A percentile compares a stretch with the other conserved stretches of the same genome.
phyloP scores from a whole-genome alignment of 2,797 vertebrate genomes.

The Lates japonicus region DNA sequence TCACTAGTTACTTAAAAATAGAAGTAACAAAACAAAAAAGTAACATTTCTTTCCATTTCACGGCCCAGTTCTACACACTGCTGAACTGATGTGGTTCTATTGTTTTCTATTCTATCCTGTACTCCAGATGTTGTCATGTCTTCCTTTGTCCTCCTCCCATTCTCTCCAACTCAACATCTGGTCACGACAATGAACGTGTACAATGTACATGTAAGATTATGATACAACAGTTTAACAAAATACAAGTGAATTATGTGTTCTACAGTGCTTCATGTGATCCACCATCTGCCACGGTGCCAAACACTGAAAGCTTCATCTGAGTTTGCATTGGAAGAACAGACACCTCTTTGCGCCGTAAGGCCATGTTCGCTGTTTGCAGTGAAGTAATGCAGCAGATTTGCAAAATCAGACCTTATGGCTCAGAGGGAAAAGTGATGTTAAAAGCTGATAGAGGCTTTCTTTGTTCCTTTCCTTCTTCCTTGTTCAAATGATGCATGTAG shows the following conservation, averaged over 20 bases:
- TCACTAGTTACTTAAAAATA: background rate
- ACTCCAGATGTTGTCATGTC: constrained; percentile 33
- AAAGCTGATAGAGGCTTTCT: background rate
- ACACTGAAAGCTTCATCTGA: constrained; percentile 45
- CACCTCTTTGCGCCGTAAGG: constrained; percentile 36
- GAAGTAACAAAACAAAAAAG: background rate
- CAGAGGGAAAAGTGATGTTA: constrained; percentile 11
- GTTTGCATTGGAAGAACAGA: constrained; percentile 38
- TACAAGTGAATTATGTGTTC: constrained; percentile 55
- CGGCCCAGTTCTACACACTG: background rate
- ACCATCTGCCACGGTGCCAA: constrained; percentile 51
- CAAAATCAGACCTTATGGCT: constrained; percentile 27
- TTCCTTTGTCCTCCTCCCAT: background rate
- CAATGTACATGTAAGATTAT: constrained; percentile 35
- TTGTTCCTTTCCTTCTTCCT: background rate
- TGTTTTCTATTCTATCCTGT: background rate
- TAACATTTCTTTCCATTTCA: background rate
- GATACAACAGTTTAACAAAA: constrained; percentile 51
- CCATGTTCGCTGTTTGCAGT: constrained; percentile 19
- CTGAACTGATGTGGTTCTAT: constrained; percentile 7
- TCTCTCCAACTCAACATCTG: constrained; percentile 45
- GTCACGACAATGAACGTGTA: constrained; percentile 40
- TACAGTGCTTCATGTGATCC: constrained; percentile 42
- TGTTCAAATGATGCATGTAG: constrained; percentile 28
- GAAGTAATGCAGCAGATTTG: constrained; percentile 19